Conservation (phyloP, 64 coral and sea anemone species). For the Stichodactyla helianthus region DNA sequence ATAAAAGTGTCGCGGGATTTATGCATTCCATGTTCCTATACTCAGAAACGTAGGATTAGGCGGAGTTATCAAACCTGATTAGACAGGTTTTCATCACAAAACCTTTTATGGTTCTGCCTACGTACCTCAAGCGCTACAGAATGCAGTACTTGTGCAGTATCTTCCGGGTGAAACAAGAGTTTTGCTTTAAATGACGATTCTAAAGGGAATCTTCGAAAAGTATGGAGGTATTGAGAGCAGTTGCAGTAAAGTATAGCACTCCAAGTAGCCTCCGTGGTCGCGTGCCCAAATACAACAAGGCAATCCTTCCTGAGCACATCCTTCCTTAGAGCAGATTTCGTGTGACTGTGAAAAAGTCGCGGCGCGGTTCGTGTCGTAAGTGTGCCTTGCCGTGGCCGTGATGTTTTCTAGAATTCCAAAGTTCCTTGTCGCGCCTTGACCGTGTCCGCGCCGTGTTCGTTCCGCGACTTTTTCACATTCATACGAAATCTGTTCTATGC, state of each 20-base stretch:
- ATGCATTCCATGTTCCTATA: slow-evolving; percentile 38
- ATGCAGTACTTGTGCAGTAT: slow-evolving; percentile 25
- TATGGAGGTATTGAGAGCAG: slow-evolving; percentile 21
- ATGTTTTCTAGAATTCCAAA: no score
- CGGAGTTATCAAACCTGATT: slow-evolving; percentile 64
- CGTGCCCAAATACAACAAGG: slow-evolving; percentile 36
- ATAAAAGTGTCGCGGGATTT: slow-evolving; percentile 26
- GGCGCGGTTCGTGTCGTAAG: no score
- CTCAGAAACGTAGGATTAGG: slow-evolving; percentile 26
- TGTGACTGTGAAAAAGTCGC: no score
- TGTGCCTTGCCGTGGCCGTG: no score
- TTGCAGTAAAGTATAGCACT: slow-evolving; percentile 44
- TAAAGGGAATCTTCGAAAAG: slow-evolving; percentile 22
- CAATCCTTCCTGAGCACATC: slow-evolving; percentile 1
- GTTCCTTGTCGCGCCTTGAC: no score
- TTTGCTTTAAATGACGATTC: slow-evolving; percentile 20
- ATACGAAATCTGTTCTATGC: no score
- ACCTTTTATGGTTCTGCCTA: slow-evolving; percentile 51
- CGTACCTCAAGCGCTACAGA: slow-evolving; percentile 37
- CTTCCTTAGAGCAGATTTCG: no score
- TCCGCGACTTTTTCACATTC: no score
- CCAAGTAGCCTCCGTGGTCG: slow-evolving; percentile 46
- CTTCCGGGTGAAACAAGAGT: slow-evolving; percentile 35
- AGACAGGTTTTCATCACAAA: slow-evolving; percentile 56
- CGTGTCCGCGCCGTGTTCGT: no score